phyloP scores from a whole-genome alignment of 2,113 vertebrate species.

The Lepus timidus region DNA sequence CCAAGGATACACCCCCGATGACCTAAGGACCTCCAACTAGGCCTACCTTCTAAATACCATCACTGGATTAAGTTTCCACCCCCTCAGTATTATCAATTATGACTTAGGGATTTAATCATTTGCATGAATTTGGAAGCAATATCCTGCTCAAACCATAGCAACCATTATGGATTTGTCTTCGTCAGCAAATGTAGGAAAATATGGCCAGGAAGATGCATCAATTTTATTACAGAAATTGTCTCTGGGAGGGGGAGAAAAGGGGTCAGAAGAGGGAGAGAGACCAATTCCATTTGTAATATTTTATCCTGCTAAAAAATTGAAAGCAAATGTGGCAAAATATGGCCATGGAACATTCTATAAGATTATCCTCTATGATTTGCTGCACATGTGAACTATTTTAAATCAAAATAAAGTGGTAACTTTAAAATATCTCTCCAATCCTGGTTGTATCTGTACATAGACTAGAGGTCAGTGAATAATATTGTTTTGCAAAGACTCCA shows the following conservation, averaged over 20 bases:
- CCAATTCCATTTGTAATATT: not conserved
- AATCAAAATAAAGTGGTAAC: conserved; percentile 47
- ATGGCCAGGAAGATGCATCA: not conserved
- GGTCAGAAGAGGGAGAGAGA: not conserved
- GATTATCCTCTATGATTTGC: not conserved
- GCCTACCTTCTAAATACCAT: no score
- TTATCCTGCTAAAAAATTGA: not conserved
- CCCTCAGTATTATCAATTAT: no score
- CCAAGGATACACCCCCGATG: no score
- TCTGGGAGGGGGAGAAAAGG: not conserved
- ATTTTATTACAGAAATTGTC: not conserved
- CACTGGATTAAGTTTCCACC: no score
- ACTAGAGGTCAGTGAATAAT: not conserved
- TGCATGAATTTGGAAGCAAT: no score
- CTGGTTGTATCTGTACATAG: not conserved
- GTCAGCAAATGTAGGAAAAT: not conserved
- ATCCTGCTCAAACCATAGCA: no score
- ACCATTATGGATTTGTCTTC: no score
- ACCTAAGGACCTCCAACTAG: no score
- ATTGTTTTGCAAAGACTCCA: conserved; percentile 1
- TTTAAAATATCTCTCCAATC: conserved; percentile 4
- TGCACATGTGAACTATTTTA: conserved; percentile 3
- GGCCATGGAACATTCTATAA: not conserved
- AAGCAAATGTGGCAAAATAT: not conserved
- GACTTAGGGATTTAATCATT: no score